A percentile compares a stretch with the other conserved stretches of the same genome.
Evolutionary conservation across 2,888 invertebrate species (phyloP).

Genomic region (Zaprionus obscuricornis): DNA sequence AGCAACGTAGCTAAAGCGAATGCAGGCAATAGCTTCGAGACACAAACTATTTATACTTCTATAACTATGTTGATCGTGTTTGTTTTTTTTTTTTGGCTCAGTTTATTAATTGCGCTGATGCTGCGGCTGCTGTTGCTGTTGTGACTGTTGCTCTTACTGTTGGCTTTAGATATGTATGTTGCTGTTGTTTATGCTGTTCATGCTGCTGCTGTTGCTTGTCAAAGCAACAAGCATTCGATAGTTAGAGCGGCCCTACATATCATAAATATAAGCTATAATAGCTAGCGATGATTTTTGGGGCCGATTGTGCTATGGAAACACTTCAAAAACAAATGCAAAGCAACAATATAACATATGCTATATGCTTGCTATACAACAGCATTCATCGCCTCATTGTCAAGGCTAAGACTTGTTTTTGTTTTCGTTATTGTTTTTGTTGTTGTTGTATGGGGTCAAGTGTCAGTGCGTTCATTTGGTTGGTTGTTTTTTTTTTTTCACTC

Average conservation of each 20-base stretch:
- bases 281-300: slow-evolving; percentile 36
- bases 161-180: slow-evolving; percentile 1
- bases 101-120: slow-evolving; percentile 65
- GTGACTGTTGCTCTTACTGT: slow-evolving; percentile 14
- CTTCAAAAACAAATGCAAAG: slow-evolving; percentile 49
- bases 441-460: slow-evolving; percentile 74
- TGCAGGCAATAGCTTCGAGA: slow-evolving; percentile 58
- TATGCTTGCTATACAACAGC: slow-evolving; percentile 6
- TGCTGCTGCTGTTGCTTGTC: slow-evolving; percentile 31
- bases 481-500: slow-evolving; percentile 1
- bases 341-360: slow-evolving; percentile 28
- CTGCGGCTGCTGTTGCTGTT: slow-evolving; percentile 32
- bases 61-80: slow-evolving; percentile 53
- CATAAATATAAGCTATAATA: slow-evolving; percentile 30
- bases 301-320: slow-evolving; percentile 33
- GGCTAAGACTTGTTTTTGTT: slow-evolving; percentile 58
- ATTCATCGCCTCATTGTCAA: slow-evolving; percentile 61
- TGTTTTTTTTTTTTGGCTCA: slow-evolving; percentile 51
- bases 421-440: slow-evolving; percentile 1
- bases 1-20: slow-evolving; percentile 62
- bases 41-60: slow-evolving; percentile 71
- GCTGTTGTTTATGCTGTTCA: background rate
- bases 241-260: slow-evolving; percentile 73
- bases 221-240: slow-evolving; percentile 40
- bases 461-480: slow-evolving; percentile 49